Conservation (phyloP, 2,797 vertebrate species). For the Taenioides sp. region DNA sequence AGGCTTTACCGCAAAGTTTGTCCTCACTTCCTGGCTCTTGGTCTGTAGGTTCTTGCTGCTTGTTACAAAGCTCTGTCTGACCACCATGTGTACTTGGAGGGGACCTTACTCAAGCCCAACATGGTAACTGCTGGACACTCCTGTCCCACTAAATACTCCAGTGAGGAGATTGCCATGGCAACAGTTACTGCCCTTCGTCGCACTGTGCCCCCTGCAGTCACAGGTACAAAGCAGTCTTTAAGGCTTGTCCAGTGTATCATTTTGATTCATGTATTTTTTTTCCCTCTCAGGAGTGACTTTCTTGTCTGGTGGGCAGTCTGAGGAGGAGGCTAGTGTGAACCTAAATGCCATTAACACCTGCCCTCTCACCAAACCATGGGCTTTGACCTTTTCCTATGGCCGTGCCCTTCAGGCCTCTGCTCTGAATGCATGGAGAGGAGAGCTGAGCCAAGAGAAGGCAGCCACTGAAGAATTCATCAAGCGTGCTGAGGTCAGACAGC, state of each 20-base stretch:
- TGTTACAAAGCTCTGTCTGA: conserved; percentile 96
- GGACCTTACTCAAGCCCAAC: conserved; percentile 96
- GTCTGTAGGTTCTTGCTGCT: conserved; percentile 89
- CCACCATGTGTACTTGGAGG: conserved; percentile 96
- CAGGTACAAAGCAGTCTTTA: conserved; percentile 76
- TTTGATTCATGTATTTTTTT: not conserved
- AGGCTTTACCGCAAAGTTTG: not conserved
- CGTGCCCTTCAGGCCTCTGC: conserved; percentile 96
- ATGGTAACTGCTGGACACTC: conserved; percentile 97
- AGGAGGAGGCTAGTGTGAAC: conserved; percentile 95
- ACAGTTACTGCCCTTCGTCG: conserved; percentile 95
- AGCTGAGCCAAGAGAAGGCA: conserved; percentile 82
- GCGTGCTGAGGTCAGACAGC: conserved; percentile 85
- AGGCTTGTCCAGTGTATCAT: not conserved
- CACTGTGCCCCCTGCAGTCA: conserved; percentile 92
- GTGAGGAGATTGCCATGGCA: conserved; percentile 92
- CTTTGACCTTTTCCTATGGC: conserved; percentile 96
- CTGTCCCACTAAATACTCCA: conserved; percentile 88
- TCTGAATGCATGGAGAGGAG: conserved; percentile 88
- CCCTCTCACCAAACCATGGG: conserved; percentile 89
- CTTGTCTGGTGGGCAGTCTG: conserved; percentile 96
- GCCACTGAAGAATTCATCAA: conserved; percentile 93
- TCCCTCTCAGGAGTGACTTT: conserved; percentile 88
- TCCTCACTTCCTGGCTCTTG: not conserved
- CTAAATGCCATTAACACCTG: conserved; percentile 94